Percentiles rank a stretch among this genome's conserved stretches.
Evolutionary conservation across 2,797 vertebrate species (phyloP).

Genomic region (Xenopus petersii): DNA sequence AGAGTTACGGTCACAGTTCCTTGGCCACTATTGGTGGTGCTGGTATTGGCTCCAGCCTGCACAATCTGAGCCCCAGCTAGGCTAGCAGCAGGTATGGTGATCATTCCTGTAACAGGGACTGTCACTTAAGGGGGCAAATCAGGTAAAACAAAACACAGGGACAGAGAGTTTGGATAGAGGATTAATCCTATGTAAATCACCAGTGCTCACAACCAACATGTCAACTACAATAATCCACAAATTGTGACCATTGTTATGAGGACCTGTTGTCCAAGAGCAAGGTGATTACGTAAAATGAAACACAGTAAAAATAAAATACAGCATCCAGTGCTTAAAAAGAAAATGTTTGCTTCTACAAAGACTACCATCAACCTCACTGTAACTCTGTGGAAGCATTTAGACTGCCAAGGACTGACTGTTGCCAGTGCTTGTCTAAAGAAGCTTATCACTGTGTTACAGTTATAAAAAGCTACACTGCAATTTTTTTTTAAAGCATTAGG

Average conservation of each 20-base stretch:
- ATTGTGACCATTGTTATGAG: background rate
- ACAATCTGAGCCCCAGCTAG: slow-evolving; percentile 96
- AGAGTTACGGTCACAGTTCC: slow-evolving; percentile 97
- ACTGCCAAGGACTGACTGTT: no score
- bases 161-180: slow-evolving; percentile 64
- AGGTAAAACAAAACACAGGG: slow-evolving; percentile 37
- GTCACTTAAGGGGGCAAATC: slow-evolving; percentile 75
- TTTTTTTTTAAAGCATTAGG: no score
- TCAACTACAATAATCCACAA: background rate
- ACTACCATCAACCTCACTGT: no score
- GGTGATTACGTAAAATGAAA: background rate
- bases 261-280: no score
- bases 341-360: no score
- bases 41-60: slow-evolving; percentile 89
- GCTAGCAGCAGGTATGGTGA: slow-evolving; percentile 95
- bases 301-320: no score
- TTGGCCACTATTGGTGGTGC: slow-evolving; percentile 91
- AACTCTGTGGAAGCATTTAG: no score
- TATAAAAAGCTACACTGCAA: no score
- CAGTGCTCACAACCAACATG: slow-evolving; percentile 25
- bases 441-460: no score
- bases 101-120: slow-evolving; percentile 92
- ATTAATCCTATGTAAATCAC: slow-evolving; percentile 63
- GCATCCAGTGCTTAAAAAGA: no score
- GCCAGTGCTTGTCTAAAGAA: no score